phyloP scores from a whole-genome alignment of 35 echinoderm and acorn worm genomes.

The Hemicentrotus pulcherrimus region DNA sequence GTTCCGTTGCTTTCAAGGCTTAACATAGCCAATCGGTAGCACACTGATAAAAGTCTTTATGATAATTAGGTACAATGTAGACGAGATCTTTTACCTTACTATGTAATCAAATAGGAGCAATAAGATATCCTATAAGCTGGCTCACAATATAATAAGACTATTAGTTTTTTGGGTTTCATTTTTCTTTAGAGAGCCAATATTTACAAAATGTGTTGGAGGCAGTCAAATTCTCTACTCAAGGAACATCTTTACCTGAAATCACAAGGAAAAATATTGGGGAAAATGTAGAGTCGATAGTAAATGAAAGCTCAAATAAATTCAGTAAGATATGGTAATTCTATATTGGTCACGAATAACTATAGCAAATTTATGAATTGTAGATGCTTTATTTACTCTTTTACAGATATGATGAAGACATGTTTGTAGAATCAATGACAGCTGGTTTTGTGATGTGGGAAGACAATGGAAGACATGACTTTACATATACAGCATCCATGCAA shows the following conservation, averaged over 20 bases:
- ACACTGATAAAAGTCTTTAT: background rate
- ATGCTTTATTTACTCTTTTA: constrained; percentile 38
- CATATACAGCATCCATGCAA: constrained; percentile 67
- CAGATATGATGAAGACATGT: constrained; percentile 65
- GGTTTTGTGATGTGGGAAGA: constrained; percentile 68
- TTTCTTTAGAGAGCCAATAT: too few relatives aligned
- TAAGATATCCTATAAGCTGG: too few relatives aligned
- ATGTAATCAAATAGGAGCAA: too few relatives aligned
- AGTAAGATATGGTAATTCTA: background rate
- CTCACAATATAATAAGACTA: too few relatives aligned
- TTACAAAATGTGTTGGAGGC: background rate
- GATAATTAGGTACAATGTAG: too few relatives aligned
- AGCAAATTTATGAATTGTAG: background rate
- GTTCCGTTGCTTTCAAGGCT: background rate
- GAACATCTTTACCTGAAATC: too few relatives aligned
- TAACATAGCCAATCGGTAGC: background rate
- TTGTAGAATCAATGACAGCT: constrained; percentile 45
- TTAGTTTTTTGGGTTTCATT: too few relatives aligned
- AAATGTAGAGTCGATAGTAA: background rate
- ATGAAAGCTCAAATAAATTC: too few relatives aligned
- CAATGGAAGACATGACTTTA: constrained; percentile 67
- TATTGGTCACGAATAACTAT: background rate
- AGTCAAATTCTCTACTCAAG: background rate
- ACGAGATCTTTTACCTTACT: too few relatives aligned
- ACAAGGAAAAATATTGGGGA: background rate